Conservation (phyloP, 2,888 invertebrate genomes). For the Gryllus longicercus region DNA sequence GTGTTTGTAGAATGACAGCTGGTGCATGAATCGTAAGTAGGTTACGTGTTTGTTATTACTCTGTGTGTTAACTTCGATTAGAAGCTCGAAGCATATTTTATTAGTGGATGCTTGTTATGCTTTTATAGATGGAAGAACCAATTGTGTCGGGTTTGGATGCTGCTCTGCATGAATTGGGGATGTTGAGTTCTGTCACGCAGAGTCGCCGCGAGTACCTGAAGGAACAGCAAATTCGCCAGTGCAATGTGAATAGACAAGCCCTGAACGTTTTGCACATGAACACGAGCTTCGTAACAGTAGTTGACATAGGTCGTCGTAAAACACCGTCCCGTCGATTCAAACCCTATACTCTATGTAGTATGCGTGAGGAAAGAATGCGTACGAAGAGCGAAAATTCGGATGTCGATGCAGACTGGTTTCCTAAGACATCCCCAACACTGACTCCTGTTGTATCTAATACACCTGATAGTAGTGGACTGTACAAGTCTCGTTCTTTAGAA, state of each 20-base stretch:
- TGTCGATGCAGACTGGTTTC: constrained; percentile 18
- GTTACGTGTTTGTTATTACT: background rate
- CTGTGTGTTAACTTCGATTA: too few species aligned
- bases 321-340: constrained; percentile 55
- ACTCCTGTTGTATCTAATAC: background rate
- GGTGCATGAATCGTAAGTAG: background rate
- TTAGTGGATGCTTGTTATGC: background rate
- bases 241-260: constrained; percentile 40
- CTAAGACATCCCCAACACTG: background rate
- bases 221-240: constrained; percentile 48
- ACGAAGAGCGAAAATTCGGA: constrained; percentile 64
- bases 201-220: constrained; percentile 57
- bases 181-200: constrained; percentile 59
- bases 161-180: constrained; percentile 59
- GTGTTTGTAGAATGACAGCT: constrained; percentile 3
- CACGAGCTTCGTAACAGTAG: constrained; percentile 60
- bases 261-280: constrained; percentile 56
- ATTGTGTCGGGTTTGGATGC: constrained; percentile 48
- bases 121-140: constrained; percentile 23
- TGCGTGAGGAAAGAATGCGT: constrained; percentile 52
- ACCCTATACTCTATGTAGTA: constrained; percentile 54
- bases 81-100: background rate
- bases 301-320: constrained; percentile 60
- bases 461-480: constrained; percentile 12
- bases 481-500: constrained; percentile 61